phyloP scores from a whole-genome alignment of 1,140 invertebrate genomes.

The Drosophila eugracilis region DNA sequence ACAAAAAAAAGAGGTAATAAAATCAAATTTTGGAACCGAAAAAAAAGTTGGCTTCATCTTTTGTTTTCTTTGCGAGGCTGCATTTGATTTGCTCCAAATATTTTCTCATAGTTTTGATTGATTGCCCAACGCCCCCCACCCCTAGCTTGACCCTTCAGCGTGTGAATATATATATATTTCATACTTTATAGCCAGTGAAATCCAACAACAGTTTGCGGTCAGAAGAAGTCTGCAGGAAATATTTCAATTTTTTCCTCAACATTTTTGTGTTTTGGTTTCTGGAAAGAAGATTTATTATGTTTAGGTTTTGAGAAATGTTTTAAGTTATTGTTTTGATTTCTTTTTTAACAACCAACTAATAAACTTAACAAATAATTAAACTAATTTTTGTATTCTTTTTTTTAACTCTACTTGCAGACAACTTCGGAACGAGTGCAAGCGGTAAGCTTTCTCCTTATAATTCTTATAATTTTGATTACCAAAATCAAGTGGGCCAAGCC shows the following conservation, averaged over 20 bases:
- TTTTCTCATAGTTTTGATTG: constrained; percentile 76
- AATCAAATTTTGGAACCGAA: constrained; percentile 19
- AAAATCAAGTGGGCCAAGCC: constrained; percentile 8
- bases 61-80: constrained; percentile 50
- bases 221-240: constrained; percentile 70
- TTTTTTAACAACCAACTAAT: too few species aligned
- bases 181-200: constrained; percentile 67
- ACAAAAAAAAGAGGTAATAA: constrained; percentile 33
- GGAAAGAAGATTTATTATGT: constrained; percentile 28
- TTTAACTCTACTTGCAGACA: constrained; percentile 72
- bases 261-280: constrained; percentile 21
- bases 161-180: constrained; percentile 82
- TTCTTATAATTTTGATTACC: constrained; percentile 21
- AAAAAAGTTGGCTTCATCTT: constrained; percentile 25
- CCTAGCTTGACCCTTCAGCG: constrained; percentile 37
- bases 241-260: constrained; percentile 65
- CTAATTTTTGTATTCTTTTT: constrained; percentile 53
- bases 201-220: constrained; percentile 64
- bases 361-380: constrained; percentile 28
- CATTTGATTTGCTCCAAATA: constrained; percentile 79
- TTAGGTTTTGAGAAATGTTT: constrained; percentile 64
- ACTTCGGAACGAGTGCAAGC: constrained; percentile 84
- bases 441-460: constrained; percentile 67
- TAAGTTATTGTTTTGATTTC: too few species aligned
- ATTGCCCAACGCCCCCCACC: too few species aligned